Percentiles rank a stretch among this genome's conserved stretches.
Conservation (phyloP, 2,797 vertebrate species). For the Crenuchus spilurus region DNA sequence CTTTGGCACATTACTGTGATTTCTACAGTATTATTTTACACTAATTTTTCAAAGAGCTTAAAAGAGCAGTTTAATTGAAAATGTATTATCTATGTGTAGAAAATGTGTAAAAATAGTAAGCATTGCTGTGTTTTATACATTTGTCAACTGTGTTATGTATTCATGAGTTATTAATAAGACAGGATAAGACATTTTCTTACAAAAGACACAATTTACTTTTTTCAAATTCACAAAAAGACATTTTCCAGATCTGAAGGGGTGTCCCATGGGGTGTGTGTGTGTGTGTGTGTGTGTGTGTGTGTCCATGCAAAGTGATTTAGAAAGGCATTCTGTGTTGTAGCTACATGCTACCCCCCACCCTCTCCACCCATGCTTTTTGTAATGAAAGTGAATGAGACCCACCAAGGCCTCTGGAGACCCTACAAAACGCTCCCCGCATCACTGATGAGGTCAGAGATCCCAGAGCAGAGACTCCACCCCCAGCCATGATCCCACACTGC, state of each 20-base stretch:
- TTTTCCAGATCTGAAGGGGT: slow-evolving; percentile 67
- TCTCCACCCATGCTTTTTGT: slow-evolving; percentile 28
- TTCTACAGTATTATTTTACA: too few species aligned
- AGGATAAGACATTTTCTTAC: not conserved
- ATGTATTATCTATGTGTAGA: too few species aligned
- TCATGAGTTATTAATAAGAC: not conserved
- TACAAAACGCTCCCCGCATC: slow-evolving; percentile 61
- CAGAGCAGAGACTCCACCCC: slow-evolving; percentile 51
- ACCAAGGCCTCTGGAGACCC: slow-evolving; percentile 50
- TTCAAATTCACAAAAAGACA: not conserved
- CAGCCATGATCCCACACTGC: slow-evolving; percentile 53
- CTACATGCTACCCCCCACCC: slow-evolving; percentile 33
- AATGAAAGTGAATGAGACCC: slow-evolving; percentile 48
- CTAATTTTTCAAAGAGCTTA: too few species aligned
- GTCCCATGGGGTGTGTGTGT: slow-evolving; percentile 61
- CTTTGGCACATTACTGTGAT: too few species aligned
- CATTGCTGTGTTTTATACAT: too few species aligned
- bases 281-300: slow-evolving; percentile 28
- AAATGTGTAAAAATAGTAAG: too few species aligned
- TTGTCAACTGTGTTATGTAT: too few species aligned
- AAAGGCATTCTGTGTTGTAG: slow-evolving; percentile 39
- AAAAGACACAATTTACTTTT: not conserved
- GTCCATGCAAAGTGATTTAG: slow-evolving; percentile 17
- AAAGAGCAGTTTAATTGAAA: too few species aligned
- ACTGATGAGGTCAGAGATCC: slow-evolving; percentile 58